Conservation (phyloP, 2,797 vertebrate species). For the Onychomys torridus region DNA sequence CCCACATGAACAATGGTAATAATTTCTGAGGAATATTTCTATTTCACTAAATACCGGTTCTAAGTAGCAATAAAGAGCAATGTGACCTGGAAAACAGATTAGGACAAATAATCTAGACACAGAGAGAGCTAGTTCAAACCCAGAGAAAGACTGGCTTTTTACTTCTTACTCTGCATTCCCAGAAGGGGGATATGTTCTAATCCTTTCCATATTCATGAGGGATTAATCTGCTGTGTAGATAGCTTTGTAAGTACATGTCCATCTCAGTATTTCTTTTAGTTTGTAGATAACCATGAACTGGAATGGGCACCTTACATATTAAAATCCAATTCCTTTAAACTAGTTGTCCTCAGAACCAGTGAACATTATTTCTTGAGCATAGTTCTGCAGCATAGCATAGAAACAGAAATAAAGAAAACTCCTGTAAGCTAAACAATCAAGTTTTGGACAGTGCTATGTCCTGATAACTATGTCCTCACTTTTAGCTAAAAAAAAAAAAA, state of each 20-base stretch:
- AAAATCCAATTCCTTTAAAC: conserved; percentile 28
- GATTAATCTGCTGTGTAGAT: not conserved
- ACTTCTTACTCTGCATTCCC: not conserved
- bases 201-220: not conserved
- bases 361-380: not conserved
- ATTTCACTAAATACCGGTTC: not conserved
- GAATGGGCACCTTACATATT: conserved; percentile 36
- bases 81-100: not conserved
- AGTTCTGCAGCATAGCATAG: not conserved
- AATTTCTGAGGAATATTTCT: not conserved
- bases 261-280: conserved; percentile 22
- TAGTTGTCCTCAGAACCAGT: not conserved
- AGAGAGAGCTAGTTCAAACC: not conserved
- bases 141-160: not conserved
- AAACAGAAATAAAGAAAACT: conserved; percentile 82
- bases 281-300: conserved; percentile 8
- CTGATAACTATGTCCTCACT: conserved; percentile 29
- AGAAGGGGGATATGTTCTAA: not conserved
- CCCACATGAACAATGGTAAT: not conserved
- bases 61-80: not conserved
- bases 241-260: not conserved
- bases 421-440: conserved; percentile 61
- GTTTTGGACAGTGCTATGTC: conserved; percentile 74
- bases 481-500: conserved; percentile 48
- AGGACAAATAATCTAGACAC: not conserved